Conservation (phyloP, 2,888 invertebrate species). For the Archips crataeganus region DNA sequence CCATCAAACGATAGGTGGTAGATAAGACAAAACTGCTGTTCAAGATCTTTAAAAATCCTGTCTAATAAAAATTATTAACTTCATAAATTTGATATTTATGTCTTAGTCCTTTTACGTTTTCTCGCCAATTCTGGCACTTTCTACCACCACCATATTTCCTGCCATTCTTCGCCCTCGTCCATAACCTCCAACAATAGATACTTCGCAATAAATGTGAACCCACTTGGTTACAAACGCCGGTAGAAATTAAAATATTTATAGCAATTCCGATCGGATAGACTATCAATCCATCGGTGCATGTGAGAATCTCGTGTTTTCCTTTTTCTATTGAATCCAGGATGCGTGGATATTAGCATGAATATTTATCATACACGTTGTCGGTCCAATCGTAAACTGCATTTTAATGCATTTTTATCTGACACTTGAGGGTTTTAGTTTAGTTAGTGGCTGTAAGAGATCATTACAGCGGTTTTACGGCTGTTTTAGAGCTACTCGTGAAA, state of each 20-base stretch:
- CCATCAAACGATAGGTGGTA: too few species aligned
- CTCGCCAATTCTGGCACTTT: not conserved
- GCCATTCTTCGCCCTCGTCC: slow-evolving; percentile 37
- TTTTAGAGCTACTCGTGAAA: slow-evolving; percentile 34
- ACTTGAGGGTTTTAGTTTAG: slow-evolving; percentile 50
- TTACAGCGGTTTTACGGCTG: slow-evolving; percentile 29
- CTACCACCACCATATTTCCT: slow-evolving; percentile 18
- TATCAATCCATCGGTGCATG: slow-evolving; percentile 40
- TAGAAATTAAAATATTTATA: slow-evolving; percentile 37
- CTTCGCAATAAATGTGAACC: slow-evolving; percentile 34
- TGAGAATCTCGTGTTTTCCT: slow-evolving; percentile 45
- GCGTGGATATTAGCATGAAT: slow-evolving; percentile 79
- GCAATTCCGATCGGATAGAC: slow-evolving; percentile 42
- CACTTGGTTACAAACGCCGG: slow-evolving; percentile 32
- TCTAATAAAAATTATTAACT: too few species aligned
- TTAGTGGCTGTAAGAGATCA: slow-evolving; percentile 23
- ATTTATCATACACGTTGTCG: slow-evolving; percentile 76
- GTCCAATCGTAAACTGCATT: slow-evolving; percentile 77
- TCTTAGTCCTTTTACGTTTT: not conserved
- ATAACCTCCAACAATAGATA: slow-evolving; percentile 29
- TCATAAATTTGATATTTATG: too few species aligned
- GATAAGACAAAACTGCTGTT: too few species aligned
- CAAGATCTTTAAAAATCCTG: too few species aligned
- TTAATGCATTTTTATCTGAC: slow-evolving; percentile 79
- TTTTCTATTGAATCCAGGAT: slow-evolving; percentile 82